phyloP scores from a whole-genome alignment of 2,797 vertebrate genomes.

The Arnoldichthys spilopterus region DNA sequence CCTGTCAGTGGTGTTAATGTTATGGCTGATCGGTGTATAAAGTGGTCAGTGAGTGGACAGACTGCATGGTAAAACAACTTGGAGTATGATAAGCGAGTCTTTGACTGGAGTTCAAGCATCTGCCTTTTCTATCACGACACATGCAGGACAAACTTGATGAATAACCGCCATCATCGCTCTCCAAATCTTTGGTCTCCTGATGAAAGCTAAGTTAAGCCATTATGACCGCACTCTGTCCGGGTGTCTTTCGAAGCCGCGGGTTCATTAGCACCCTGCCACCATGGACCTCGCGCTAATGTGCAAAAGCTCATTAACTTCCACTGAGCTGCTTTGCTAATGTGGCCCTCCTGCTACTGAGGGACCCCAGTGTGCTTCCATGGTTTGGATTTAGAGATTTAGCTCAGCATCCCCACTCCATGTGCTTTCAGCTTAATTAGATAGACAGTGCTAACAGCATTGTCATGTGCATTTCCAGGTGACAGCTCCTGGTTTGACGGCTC shows the following conservation, averaged over 20 bases:
- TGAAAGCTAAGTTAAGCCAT: conserved; percentile 8
- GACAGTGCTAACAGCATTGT: background rate
- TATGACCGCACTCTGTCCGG: background rate
- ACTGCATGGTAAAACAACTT: too few relatives aligned
- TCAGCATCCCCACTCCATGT: background rate
- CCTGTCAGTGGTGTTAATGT: too few relatives aligned
- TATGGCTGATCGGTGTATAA: background rate
- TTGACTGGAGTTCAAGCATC: background rate
- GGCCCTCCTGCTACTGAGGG: conserved; percentile 5
- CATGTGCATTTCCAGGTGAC: background rate
- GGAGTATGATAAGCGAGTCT: background rate
- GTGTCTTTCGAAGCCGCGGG: background rate
- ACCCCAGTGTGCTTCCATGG: background rate
- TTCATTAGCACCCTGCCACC: conserved; percentile 13
- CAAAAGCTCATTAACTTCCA: conserved; percentile 15
- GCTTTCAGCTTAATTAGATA: background rate
- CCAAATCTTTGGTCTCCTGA: background rate
- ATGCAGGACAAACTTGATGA: background rate
- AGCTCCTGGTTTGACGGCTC: background rate
- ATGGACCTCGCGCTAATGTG: conserved; percentile 5
- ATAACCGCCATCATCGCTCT: background rate
- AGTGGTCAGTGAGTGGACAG: background rate
- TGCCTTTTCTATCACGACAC: background rate
- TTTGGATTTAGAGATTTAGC: background rate
- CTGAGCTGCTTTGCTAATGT: conserved; percentile 5